phyloP scores from a whole-genome alignment of 2,888 invertebrate genomes.

The Bimastos eiseni region DNA sequence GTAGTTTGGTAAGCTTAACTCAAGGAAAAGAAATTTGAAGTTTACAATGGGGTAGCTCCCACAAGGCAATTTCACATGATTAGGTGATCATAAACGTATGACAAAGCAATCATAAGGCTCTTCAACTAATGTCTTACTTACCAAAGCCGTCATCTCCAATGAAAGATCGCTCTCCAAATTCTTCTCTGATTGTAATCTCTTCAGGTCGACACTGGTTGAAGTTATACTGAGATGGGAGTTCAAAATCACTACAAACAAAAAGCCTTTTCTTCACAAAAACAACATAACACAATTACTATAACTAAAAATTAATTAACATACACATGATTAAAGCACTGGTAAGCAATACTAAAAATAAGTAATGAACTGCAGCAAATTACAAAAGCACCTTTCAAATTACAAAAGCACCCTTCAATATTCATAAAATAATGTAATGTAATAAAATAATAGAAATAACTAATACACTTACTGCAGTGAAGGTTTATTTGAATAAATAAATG shows the following conservation, averaged over 20 bases:
- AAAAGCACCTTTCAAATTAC: not conserved
- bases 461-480: no score
- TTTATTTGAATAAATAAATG: no score
- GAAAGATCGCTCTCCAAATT: slow-evolving; percentile 81
- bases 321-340: not conserved
- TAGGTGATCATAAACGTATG: no score
- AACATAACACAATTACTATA: not conserved
- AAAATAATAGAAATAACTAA: no score
- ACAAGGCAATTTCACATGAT: no score
- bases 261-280: not conserved
- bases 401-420: not conserved
- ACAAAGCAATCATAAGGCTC: no score
- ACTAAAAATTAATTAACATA: not conserved
- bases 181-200: slow-evolving; percentile 98
- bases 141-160: slow-evolving; percentile 93
- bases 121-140: slow-evolving; percentile 44
- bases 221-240: slow-evolving; percentile 93
- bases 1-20: no score
- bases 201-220: slow-evolving; percentile 96
- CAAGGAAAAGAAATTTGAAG: no score
- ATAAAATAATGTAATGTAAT: no score
- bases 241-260: slow-evolving; percentile 75
- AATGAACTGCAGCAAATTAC: not conserved
- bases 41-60: no score
- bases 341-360: not conserved